A percentile compares a stretch with the other conserved stretches of the same genome.
phyloP scores from a whole-genome alignment of 2,888 invertebrate species.

The Tineola bisselliella region DNA sequence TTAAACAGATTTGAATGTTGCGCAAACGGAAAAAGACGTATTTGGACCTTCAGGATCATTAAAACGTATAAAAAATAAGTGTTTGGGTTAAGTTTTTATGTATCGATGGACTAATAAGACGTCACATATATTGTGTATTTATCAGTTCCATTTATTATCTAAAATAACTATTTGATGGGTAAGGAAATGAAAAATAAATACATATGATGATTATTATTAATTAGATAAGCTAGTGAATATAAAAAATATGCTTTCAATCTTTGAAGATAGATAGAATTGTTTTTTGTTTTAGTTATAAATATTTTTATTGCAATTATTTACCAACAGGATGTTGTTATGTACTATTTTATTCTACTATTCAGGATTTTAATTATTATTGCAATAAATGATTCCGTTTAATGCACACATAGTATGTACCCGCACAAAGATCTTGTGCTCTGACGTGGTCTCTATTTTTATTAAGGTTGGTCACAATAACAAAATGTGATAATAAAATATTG shows the following conservation, averaged over 20 bases:
- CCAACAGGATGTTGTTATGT: too few relatives aligned
- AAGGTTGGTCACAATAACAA: background rate
- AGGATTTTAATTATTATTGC: constrained; percentile 26
- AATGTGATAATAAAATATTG: background rate
- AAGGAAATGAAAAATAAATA: too few relatives aligned
- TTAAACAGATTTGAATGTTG: constrained; percentile 40
- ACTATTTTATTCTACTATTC: too few relatives aligned
- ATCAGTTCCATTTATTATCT: background rate
- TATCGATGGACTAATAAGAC: background rate
- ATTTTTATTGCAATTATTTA: too few relatives aligned
- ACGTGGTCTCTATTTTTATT: constrained; percentile 7
- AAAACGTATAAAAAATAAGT: background rate
- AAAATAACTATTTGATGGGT: too few relatives aligned
- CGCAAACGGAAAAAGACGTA: constrained; percentile 36
- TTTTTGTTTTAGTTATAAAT: too few relatives aligned
- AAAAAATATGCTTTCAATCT: too few relatives aligned
- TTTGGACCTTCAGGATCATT: constrained; percentile 6
- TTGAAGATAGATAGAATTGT: too few relatives aligned
- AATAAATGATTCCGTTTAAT: constrained; percentile 23
- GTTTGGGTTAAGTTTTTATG: background rate
- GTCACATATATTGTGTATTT: background rate
- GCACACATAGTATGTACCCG: background rate
- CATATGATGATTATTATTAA: too few relatives aligned
- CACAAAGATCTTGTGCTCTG: background rate
- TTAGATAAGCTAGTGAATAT: too few relatives aligned